Percentiles rank a stretch among this genome's conserved stretches.
phyloP scores from a whole-genome alignment of 1,140 invertebrate species.

The Bursaphelenchus mucronatus region DNA sequence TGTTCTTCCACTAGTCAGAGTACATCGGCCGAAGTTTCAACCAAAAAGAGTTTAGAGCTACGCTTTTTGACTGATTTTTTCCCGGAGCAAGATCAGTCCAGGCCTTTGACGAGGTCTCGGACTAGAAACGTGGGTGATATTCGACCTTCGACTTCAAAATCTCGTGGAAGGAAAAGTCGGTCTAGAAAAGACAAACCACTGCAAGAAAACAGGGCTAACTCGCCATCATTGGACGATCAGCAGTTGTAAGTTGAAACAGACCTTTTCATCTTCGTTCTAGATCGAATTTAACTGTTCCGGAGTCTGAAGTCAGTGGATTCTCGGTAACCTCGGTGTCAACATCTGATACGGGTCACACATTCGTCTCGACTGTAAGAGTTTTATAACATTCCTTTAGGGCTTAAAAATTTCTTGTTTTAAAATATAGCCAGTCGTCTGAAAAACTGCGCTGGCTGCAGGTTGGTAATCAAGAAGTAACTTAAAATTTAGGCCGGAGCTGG shows the following conservation, averaged over 20 bases:
- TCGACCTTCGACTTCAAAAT: slow-evolving; percentile 10
- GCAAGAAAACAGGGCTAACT: too few relatives aligned
- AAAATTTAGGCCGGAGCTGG: too few relatives aligned
- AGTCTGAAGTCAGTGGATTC: slow-evolving; percentile 17
- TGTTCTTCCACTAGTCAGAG: slow-evolving; percentile 12
- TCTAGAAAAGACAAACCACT: too few relatives aligned
- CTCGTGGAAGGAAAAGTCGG: neutral
- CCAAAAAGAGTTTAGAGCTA: slow-evolving; percentile 4
- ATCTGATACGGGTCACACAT: too few relatives aligned
- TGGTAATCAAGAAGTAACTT: too few relatives aligned
- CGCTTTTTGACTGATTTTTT: slow-evolving; percentile 11
- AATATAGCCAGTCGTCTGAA: too few relatives aligned
- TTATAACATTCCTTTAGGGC: too few relatives aligned
- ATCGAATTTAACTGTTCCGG: slow-evolving; percentile 13
- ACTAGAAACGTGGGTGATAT: neutral
- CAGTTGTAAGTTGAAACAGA: too few relatives aligned
- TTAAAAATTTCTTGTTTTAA: too few relatives aligned
- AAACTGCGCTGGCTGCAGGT: too few relatives aligned
- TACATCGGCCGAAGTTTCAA: neutral
- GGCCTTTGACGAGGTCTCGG: slow-evolving; percentile 6
- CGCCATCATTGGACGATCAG: too few relatives aligned
- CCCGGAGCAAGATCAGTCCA: slow-evolving; percentile 12
- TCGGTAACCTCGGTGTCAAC: slow-evolving; percentile 6
- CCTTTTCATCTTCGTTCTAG: slow-evolving; percentile 3
- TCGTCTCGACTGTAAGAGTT: too few relatives aligned